Evolutionary conservation across 2,113 vertebrate species (phyloP).

Genomic region (Ctenomys sociabilis): DNA sequence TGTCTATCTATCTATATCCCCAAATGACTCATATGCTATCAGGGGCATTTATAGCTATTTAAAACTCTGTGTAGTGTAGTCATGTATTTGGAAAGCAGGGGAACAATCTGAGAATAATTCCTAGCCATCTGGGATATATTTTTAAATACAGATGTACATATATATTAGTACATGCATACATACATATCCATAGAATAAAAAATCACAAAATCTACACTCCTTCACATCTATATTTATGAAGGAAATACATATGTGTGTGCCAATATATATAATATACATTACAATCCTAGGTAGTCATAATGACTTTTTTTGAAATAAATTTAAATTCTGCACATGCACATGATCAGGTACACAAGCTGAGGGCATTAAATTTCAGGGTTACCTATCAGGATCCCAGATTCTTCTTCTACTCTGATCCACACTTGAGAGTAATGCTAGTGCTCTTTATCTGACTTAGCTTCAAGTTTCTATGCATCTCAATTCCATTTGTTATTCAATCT

Average conservation of each 20-base stretch:
- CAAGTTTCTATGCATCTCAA: conserved; percentile 72
- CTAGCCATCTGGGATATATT: background rate
- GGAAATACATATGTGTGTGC: background rate
- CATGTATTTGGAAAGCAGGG: conserved; percentile 38
- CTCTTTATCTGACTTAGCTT: conserved; percentile 74
- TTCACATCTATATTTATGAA: background rate
- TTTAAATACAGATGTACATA: background rate
- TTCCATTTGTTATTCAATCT: conserved; percentile 77
- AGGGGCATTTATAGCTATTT: background rate
- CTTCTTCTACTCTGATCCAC: conserved; percentile 45
- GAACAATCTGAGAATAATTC: conserved; percentile 50
- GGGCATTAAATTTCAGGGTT: conserved; percentile 62
- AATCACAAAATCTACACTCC: background rate
- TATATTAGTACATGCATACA: background rate
- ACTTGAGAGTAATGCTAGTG: conserved; percentile 61
- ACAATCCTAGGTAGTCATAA: background rate
- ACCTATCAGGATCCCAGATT: conserved; percentile 70
- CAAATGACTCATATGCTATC: background rate
- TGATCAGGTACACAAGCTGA: background rate
- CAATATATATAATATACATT: background rate
- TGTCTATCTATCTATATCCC: no score
- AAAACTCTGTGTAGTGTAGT: background rate
- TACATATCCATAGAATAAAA: background rate
- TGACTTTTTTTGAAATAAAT: background rate
- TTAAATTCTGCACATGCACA: background rate